Percentiles rank a stretch among this genome's conserved stretches.
Evolutionary conservation across 2,113 vertebrate genomes (phyloP).

Genomic region (Pteronura brasiliensis): DNA sequence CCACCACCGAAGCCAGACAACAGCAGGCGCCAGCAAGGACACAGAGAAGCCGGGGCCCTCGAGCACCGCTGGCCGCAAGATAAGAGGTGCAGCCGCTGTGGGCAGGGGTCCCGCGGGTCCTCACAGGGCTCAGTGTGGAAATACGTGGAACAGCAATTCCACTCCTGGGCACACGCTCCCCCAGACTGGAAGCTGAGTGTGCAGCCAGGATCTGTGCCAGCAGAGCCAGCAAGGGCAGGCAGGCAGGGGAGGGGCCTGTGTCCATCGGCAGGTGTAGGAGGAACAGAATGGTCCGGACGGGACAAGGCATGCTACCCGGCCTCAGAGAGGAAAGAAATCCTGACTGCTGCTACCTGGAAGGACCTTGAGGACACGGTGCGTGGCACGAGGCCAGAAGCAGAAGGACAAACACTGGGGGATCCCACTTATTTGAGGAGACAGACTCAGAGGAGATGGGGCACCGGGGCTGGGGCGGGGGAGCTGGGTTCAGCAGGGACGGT

Average conservation of each 20-base stretch:
- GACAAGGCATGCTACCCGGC: fast-evolving
- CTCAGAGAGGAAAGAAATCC: background rate
- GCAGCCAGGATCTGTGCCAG: fast-evolving
- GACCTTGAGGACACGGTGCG: fast-evolving
- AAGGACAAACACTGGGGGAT: fast-evolving
- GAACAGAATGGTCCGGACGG: fast-evolving
- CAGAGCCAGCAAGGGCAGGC: background rate
- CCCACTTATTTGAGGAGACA: background rate
- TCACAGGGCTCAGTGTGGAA: fast-evolving
- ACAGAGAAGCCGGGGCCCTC: background rate
- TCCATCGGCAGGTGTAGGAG: fast-evolving
- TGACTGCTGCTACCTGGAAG: fast-evolving
- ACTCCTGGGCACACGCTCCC: background rate
- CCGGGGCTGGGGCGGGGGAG: fast-evolving
- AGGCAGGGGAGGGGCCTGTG: fast-evolving
- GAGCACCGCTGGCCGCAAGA: fast-evolving
- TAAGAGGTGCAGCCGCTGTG: fast-evolving
- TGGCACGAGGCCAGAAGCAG: background rate
- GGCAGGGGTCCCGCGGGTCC: fast-evolving
- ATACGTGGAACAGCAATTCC: fast-evolving
- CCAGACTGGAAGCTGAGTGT: background rate
- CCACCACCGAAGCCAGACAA: background rate
- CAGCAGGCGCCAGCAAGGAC: background rate
- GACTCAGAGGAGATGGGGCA: background rate
- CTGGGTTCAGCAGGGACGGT: too few species aligned